Conservation (phyloP, 1,140 invertebrate genomes). For the Rhagoletis pomonella region DNA sequence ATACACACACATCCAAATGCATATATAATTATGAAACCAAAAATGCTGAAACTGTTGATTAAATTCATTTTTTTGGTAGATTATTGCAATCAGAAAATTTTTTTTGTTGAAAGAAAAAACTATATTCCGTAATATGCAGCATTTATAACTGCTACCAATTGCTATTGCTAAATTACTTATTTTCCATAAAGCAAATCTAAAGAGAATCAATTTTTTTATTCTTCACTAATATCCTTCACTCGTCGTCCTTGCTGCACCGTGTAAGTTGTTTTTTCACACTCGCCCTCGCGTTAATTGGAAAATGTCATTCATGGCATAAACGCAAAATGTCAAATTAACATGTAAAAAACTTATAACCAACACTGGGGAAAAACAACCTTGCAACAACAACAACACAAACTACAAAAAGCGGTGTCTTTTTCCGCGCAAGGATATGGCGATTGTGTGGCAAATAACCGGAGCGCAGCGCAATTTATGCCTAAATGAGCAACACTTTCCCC, state of each 20-base stretch:
- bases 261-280: neutral
- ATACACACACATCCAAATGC: neutral
- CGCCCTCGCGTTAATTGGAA: constrained; percentile 29
- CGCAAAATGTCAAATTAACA: constrained; percentile 47
- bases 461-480: constrained; percentile 35
- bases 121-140: too few relatives aligned
- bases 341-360: constrained; percentile 32
- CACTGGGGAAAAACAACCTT: constrained; percentile 4
- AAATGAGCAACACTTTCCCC: constrained; percentile 45
- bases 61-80: neutral
- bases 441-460: neutral
- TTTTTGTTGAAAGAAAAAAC: neutral
- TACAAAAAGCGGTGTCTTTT: neutral
- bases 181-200: too few relatives aligned
- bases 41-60: neutral
- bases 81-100: neutral
- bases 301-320: constrained; percentile 41
- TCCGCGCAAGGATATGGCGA: neutral
- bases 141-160: too few relatives aligned
- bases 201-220: neutral
- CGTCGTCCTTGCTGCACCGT: neutral
- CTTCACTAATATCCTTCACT: neutral
- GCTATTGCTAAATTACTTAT: too few relatives aligned
- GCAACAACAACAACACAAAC: constrained; percentile 20
- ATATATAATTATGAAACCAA: neutral